Base-by-base conservation (phyloP, 2,113 vertebrate genomes). In the Bothrops jararaca region DNA sequence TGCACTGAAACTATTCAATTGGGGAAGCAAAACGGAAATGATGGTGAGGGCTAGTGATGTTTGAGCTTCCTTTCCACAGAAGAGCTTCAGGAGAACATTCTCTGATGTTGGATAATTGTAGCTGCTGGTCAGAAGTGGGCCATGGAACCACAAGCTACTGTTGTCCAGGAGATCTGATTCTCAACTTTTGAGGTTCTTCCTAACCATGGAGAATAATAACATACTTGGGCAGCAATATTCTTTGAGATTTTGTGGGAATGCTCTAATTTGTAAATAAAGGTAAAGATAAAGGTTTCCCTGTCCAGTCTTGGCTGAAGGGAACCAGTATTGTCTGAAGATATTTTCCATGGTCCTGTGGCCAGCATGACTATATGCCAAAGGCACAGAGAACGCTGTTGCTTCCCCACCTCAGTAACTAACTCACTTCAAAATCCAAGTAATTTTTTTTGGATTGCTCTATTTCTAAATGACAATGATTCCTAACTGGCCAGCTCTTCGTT, bases 21-120 rank as follows among this genome's bases (percentile, higher is more conserved):
- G 89, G 29, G 90, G 91, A 95, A 94, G 9, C 4, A 94, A 91
- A 11, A 42, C 29, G 93, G 93, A 48, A 92, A 88, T 52, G 11
- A 94, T 48, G n/a, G 42, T 88, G 90, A 92, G 69, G 23, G 42
- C 87, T 29, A 89, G 8, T 45, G 56, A 56, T 0, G 0, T 22
- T 22, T 1, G 60, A 12, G 4, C 74, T 89, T 90, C n/a, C 89
- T 94, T n/a, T 9, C 20, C 45, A 6, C 18, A 90, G 5, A 58
- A 89, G 3, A 39, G 18, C 15, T 58, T 58, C 29, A 2, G 86
- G 22, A n/a, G 39, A 34, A 39, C 88, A 60, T 60, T 24, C 23
- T 8, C 7, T 26, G 42, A 52, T 23, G 13, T 24, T 24, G n/a
- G 29, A 54, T 7, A 5, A 1, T 50, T 10, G 29, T 29, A 80